Percentiles rank a stretch among this genome's conserved stretches.
Evolutionary conservation across 2,888 invertebrate genomes (phyloP).

Genomic region (Idaea straminata): DNA sequence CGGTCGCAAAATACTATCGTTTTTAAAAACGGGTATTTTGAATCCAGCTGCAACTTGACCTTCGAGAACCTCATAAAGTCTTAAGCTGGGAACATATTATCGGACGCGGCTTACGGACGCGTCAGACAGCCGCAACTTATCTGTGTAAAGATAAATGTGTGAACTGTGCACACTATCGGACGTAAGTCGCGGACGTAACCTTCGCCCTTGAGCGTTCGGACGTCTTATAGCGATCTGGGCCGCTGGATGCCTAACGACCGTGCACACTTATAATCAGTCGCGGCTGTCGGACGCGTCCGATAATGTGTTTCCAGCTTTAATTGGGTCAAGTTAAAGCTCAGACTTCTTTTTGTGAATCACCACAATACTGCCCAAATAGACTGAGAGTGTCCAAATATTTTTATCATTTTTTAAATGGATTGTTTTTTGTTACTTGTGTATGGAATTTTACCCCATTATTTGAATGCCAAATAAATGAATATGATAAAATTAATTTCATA

Average conservation of each 20-base stretch:
- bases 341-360: conserved; percentile 33
- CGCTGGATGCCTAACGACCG: too few species aligned
- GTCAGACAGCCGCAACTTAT: too few species aligned
- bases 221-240: too few species aligned
- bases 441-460: conserved; percentile 69
- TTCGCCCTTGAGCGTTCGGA: too few species aligned
- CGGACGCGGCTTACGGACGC: too few species aligned
- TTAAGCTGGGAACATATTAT: background rate
- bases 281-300: too few species aligned
- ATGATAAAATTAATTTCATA: conserved; percentile 33
- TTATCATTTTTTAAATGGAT: conserved; percentile 61
- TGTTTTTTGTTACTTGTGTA: conserved; percentile 74
- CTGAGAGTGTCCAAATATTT: conserved; percentile 77
- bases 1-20: conserved; percentile 22
- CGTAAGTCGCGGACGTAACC: too few species aligned
- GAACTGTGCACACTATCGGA: too few species aligned
- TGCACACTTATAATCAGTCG: too few species aligned
- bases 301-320: too few species aligned
- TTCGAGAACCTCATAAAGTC: background rate
- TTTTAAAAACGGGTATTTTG: background rate
- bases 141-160: too few species aligned
- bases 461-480: conserved; percentile 78
- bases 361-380: conserved; percentile 71
- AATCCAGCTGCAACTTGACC: background rate
- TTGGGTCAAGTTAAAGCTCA: background rate